phyloP scores from a whole-genome alignment of 2,888 invertebrate species.

The Saturnia japonica region DNA sequence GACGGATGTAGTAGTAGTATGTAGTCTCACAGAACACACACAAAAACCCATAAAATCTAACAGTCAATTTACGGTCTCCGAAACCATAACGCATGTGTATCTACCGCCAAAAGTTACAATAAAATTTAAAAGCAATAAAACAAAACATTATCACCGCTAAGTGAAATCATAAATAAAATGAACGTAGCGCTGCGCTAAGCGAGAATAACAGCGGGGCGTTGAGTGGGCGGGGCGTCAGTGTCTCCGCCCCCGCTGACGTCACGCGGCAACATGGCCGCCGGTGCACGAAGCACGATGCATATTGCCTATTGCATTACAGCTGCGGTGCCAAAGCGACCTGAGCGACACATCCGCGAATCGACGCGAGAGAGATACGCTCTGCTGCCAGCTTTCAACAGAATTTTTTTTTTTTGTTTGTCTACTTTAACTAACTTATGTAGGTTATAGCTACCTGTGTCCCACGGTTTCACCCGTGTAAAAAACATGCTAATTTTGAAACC shows the following conservation, averaged over 20 bases:
- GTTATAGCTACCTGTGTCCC: too few relatives aligned
- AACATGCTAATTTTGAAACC: too few relatives aligned
- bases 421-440: too few relatives aligned
- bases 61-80: not conserved
- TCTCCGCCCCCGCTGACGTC: constrained; percentile 69
- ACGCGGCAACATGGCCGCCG: constrained; percentile 70
- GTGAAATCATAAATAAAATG: constrained; percentile 17
- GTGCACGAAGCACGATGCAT: constrained; percentile 35
- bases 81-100: not conserved
- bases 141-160: constrained; percentile 1
- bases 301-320: too few relatives aligned
- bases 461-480: too few relatives aligned
- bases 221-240: constrained; percentile 49
- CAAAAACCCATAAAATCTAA: not conserved
- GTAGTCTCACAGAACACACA: too few relatives aligned
- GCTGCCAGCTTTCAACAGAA: too few relatives aligned
- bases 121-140: not conserved
- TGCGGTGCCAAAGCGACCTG: constrained; percentile 28
- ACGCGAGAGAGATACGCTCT: too few relatives aligned
- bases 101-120: not conserved
- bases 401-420: too few relatives aligned
- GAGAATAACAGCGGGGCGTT: constrained; percentile 38
- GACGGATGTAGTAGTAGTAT: too few relatives aligned
- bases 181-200: not conserved
- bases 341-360: not conserved